Evolutionary conservation across 2,113 vertebrate species (phyloP).

Genomic region (Baryphthengus martii): DNA sequence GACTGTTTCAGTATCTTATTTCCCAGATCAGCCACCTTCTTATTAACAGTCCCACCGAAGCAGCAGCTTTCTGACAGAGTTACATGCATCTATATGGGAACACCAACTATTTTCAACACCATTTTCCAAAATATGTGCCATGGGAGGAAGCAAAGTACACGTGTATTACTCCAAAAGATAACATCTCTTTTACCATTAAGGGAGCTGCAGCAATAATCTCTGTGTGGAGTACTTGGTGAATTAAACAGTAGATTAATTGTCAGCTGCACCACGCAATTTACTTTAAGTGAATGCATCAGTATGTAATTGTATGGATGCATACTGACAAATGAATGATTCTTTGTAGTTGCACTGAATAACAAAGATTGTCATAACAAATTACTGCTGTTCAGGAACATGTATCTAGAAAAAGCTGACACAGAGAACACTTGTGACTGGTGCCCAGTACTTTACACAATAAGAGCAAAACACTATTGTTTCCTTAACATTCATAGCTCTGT

Average conservation of each 20-base stretch:
- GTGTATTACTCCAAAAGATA: neutral
- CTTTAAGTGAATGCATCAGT: neutral
- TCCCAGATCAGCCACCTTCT: neutral
- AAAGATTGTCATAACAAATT: constrained; percentile 67
- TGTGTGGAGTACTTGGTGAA: neutral
- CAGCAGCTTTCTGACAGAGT: neutral
- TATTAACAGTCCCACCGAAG: neutral
- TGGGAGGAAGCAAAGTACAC: neutral
- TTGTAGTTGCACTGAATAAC: constrained; percentile 35
- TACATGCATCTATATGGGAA: neutral
- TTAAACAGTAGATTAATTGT: constrained; percentile 28
- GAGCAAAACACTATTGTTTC: constrained; percentile 30
- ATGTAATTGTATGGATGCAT: constrained; percentile 29
- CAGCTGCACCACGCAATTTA: neutral
- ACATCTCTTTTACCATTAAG: neutral
- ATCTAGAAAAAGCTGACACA: constrained; percentile 17
- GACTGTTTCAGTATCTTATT: neutral
- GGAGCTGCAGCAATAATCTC: neutral
- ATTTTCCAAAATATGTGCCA: neutral
- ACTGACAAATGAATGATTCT: constrained; percentile 53
- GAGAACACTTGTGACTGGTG: neutral
- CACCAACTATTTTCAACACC: neutral
- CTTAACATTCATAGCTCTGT: neutral
- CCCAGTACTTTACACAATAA: neutral
- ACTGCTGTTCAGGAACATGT: constrained; percentile 47